Base-by-base conservation (phyloP, 2,888 invertebrate genomes). In the Ariolimax columbianus region DNA sequence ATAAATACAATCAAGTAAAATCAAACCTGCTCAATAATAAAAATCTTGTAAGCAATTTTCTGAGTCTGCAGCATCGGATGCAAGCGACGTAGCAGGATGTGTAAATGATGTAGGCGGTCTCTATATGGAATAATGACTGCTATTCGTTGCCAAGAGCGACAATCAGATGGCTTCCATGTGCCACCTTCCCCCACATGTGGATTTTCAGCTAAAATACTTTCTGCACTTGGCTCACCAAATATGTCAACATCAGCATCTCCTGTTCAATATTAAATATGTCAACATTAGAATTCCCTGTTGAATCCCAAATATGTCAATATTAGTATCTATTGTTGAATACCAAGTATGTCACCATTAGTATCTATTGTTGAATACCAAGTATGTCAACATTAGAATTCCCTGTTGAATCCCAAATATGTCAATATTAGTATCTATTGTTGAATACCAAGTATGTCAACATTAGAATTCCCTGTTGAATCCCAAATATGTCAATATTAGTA, bases 71-170 rank as follows among this genome's bases (percentile, higher is more conserved):
- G 87, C 91, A 93, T 91, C 17, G 91, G 91, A 77, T 93, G 93
- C 19, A 93, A 87, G n/a, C 92, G 86, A 38, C 89, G 89, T 36
- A 92, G 88, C 75, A 92, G 83, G 40, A 91, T 88, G 81, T 88
- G 88, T 11, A 93, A 89, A 83, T 93, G 93, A 47, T 89, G 88
- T 63, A 87, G 87, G 36, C 93, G 86, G 85, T 92, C 89, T 51
- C 93, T 78, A 85, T 92, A 93, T 0, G 92, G 93, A 55, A 93
- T 90, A 68, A 93, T 90, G 51, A 93, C 91, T 43, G 93, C 92
- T 33, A 93, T 89, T 83, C 90, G 90, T 87, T 93, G 92, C 90
- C 90, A 90, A 11, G 92, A 88, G 55, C 81, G 72, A 83, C 93
- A 93, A 33, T 87, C 87, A 38, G 79, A 66, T 36, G 93, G 93